Evolutionary conservation across 2,888 invertebrate species (phyloP), one percentile per base, ranked within the genome.

Genomic region (Netelia fuscicornis): DNA sequence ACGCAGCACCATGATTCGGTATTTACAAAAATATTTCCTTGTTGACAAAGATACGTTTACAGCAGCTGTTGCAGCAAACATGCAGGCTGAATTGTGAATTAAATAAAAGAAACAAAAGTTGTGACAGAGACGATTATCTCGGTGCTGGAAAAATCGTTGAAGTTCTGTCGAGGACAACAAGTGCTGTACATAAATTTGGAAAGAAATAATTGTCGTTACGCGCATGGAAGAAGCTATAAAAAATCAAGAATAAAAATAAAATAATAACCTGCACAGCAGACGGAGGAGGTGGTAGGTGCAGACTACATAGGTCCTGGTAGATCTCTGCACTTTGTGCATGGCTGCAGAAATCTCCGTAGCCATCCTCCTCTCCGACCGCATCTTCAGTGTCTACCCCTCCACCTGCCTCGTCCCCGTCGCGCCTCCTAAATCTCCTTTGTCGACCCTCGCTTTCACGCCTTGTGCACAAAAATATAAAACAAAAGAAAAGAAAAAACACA

Each of bases 291-390:
- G 95, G 95, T 93, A 94, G 94, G 89, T 92, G 94, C 92, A 97
- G 96, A 90, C 96, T 96, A 95, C 98, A 98, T 93, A 98, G 96
- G 95, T 98, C 98, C 95, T 98, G 98, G 95, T 98, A 98, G 94
- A 98, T 98, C 95, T 98, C 98, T 94, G 98, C 98, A 94, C 97
- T 97, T 95, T 96, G 96, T 93, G 96, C 95, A 94, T 96, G 96
- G 94, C 96, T 95, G 95, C 95, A 95, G 94, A 95, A 96, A 94
- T 95, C 96, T 91, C 95, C 95, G 94, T 96, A 96, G 92, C 96
- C 96, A 90, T 95, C 95, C 90, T 95, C 94, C 86, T 94, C 95
- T 89, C 94, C 95, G 87, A 91, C 94, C 86, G 91, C 89, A 84
- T 92, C 92, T 85, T 90, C 92, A 77, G 88, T 89, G 65, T 89